Conservation (phyloP, 2,888 invertebrate species). For the Venustoraphidia nigricollis region DNA sequence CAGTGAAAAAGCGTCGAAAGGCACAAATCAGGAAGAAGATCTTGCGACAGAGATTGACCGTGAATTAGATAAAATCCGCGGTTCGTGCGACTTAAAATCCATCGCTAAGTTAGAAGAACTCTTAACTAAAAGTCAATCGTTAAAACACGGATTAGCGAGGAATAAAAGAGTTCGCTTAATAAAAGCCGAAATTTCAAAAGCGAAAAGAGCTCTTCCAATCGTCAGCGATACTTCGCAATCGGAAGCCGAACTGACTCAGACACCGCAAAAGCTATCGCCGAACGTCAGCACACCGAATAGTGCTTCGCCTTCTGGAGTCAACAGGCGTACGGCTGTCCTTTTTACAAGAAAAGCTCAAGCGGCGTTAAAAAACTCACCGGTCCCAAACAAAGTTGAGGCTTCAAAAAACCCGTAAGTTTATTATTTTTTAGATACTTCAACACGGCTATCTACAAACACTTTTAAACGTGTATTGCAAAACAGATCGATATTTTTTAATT, state of each 20-base stretch:
- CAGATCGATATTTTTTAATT: too few relatives aligned
- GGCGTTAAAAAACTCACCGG: constrained; percentile 14
- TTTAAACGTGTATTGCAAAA: too few relatives aligned
- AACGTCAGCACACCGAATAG: constrained; percentile 11
- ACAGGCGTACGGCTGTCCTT: constrained; percentile 59
- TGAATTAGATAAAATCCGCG: constrained; percentile 29
- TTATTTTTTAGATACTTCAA: too few relatives aligned
- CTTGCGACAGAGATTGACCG: constrained; percentile 37
- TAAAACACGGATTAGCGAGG: constrained; percentile 39
- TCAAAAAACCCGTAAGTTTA: constrained; percentile 7
- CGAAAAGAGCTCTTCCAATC: constrained; percentile 24
- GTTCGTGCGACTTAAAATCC: constrained; percentile 24
- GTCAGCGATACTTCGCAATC: constrained; percentile 25
- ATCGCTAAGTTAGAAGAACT: constrained; percentile 40
- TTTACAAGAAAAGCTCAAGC: constrained; percentile 59
- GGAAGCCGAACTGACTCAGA: constrained; percentile 19
- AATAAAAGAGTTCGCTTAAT: constrained; percentile 41
- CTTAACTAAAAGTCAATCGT: constrained; percentile 42
- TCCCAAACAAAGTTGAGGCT: constrained; percentile 5
- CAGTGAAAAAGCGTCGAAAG: constrained; percentile 17
- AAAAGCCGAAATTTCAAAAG: constrained; percentile 38
- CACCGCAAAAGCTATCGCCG: background rate
- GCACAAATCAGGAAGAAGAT: constrained; percentile 26
- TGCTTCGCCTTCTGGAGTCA: constrained; percentile 39
- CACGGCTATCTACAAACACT: too few relatives aligned